Evolutionary conservation across 2,797 vertebrate genomes (phyloP), one percentile per base, ranked within the genome.

Genomic region (Atherinosoma microstoma): DNA sequence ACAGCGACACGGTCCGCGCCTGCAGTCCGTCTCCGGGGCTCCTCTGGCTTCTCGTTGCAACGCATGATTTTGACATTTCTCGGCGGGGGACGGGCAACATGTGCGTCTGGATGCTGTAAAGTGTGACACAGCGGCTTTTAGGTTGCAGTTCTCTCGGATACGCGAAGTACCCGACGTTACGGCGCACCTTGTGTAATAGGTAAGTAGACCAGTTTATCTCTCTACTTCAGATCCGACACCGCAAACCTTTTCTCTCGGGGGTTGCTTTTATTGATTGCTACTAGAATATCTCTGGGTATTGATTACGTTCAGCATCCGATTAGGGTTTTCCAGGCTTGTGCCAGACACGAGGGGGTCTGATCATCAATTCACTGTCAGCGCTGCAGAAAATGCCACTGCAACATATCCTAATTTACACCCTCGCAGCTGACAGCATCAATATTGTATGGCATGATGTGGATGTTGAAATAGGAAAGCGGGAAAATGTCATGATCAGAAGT

Each of bases 101-200:
- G 94, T 92, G 92, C 90, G 84, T 76, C 72, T 4, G 74, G 89
- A 72, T 70, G 69, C 75, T 80, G 87, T 93, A 89, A 91, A 84
- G 87, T 80, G 86, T 78, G 85, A 91, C 87, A 70, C 81, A 40
- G 85, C 80, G 74, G 84, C 79, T 84, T 67, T 70, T 49, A 62
- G 83, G 57, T 63, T 80, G 78, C 76, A 29, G 78, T 85, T 79
- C 84, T 38, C 83, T 89, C 81, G 87, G 89, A 91, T 85, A 87
- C 88, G 86, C 56, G 60, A 62, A 85, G 87, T 84, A 87, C 88
- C 87, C 83, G 88, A 91, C 87, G 78, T 71, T 83, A 80, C 91
- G 76, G 71, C 83, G 84, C 87, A 87, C 84, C 90, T 86, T 86
- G 82, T 82, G 59, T 75, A 78, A 56, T 86, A 90, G 92, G 93